Evolutionary conservation across 1,140 invertebrate species (phyloP).

Genomic region (Heliconius eleuchia): DNA sequence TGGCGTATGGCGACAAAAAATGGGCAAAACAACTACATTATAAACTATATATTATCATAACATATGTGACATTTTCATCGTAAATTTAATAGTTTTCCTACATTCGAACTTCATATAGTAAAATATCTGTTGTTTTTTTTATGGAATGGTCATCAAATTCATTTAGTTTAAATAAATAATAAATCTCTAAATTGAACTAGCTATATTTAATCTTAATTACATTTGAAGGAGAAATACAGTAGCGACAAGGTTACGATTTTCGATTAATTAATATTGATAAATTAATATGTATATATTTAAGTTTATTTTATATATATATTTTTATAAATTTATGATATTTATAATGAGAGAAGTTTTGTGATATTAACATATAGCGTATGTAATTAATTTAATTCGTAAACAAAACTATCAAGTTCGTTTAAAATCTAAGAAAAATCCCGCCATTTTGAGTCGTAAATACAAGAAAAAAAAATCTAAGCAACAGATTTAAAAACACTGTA

Average conservation of each 20-base stretch:
- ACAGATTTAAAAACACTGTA: neutral
- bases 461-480: neutral
- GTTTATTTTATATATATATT: too few species aligned
- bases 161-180: constrained; percentile 5
- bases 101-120: neutral
- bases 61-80: neutral
- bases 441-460: neutral
- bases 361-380: too few species aligned
- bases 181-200: constrained; percentile 6
- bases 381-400: too few species aligned
- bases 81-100: neutral
- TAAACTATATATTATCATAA: neutral
- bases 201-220: constrained; percentile 5
- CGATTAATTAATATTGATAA: neutral
- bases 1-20: neutral
- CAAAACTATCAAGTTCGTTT: too few species aligned
- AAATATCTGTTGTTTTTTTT: neutral
- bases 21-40: neutral
- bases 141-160: neutral
- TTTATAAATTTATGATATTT: too few species aligned
- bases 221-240: neutral
- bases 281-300: neutral
- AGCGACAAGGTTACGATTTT: neutral
- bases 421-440: neutral
- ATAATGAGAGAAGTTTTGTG: too few species aligned